Evolutionary conservation across 2,113 vertebrate species (phyloP).

Genomic region (Alexandromys fortis): DNA sequence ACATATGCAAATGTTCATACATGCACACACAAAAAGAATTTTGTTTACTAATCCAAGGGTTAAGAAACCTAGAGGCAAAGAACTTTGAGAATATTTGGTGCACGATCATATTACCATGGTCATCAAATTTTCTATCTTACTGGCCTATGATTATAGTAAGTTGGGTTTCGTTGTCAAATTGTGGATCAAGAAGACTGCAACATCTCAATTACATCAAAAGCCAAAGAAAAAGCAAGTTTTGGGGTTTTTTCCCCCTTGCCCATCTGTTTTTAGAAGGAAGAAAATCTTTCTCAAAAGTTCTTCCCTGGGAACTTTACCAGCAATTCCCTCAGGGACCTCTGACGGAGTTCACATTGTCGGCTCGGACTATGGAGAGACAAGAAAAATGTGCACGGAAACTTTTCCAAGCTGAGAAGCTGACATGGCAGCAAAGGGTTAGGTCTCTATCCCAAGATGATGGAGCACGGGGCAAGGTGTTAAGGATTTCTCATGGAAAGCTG

Average conservation of each 20-base stretch:
- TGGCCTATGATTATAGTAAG: background rate
- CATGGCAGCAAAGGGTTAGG: background rate
- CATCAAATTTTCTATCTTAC: background rate
- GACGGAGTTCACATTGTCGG: background rate
- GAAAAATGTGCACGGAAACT: background rate
- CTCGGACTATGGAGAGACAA: background rate
- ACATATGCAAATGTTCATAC: no score
- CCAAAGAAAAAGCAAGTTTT: background rate
- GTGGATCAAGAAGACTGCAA: background rate
- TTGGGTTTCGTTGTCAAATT: background rate
- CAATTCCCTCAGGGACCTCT: background rate
- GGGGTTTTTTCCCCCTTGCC: background rate
- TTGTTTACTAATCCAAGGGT: background rate
- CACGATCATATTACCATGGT: background rate
- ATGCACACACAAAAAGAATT: background rate
- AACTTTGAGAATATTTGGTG: background rate
- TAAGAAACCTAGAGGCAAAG: background rate
- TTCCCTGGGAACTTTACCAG: constrained; percentile 27
- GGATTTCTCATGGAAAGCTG: background rate
- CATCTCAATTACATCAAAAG: background rate
- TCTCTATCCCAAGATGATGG: background rate
- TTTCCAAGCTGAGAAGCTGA: background rate
- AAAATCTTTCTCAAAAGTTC: constrained; percentile 47
- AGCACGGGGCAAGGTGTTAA: background rate
- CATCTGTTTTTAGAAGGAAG: constrained; percentile 42